Conservation (phyloP, 2,888 invertebrate genomes). For the Eupithecia inturbata region DNA sequence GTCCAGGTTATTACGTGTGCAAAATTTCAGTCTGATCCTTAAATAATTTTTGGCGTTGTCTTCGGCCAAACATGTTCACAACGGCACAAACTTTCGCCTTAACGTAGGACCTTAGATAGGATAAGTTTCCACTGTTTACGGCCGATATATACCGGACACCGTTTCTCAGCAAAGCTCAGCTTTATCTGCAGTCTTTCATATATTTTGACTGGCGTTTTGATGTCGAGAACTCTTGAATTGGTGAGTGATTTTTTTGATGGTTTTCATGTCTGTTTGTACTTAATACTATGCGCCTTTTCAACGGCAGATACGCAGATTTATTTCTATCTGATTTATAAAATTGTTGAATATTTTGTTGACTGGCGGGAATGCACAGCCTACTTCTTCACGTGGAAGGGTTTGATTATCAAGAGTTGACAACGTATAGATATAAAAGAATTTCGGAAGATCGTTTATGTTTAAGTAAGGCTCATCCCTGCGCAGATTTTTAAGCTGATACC, state of each 20-base stretch:
- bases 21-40: too few species aligned
- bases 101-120: too few species aligned
- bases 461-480: too few species aligned
- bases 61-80: too few species aligned
- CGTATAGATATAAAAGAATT: not conserved
- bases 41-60: too few species aligned
- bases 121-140: conserved; percentile 6
- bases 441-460: not conserved
- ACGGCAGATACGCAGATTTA: conserved; percentile 23
- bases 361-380: conserved; percentile 4
- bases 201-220: conserved; percentile 43
- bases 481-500: too few species aligned
- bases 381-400: not conserved
- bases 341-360: not conserved
- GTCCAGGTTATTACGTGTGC: too few species aligned
- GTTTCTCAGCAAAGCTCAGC: conserved; percentile 15
- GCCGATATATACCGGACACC: conserved; percentile 24
- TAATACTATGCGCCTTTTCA: conserved; percentile 30
- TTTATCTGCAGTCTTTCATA: conserved; percentile 44
- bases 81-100: too few species aligned
- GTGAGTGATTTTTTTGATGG: conserved; percentile 33
- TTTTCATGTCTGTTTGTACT: conserved; percentile 30
- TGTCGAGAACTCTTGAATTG: conserved; percentile 45
- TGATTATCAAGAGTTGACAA: not conserved
- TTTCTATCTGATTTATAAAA: conserved; percentile 19